Percentiles rank a stretch among this genome's conserved stretches.
phyloP scores from a whole-genome alignment of 2,113 vertebrate genomes.

The Phaethon lepturus region DNA sequence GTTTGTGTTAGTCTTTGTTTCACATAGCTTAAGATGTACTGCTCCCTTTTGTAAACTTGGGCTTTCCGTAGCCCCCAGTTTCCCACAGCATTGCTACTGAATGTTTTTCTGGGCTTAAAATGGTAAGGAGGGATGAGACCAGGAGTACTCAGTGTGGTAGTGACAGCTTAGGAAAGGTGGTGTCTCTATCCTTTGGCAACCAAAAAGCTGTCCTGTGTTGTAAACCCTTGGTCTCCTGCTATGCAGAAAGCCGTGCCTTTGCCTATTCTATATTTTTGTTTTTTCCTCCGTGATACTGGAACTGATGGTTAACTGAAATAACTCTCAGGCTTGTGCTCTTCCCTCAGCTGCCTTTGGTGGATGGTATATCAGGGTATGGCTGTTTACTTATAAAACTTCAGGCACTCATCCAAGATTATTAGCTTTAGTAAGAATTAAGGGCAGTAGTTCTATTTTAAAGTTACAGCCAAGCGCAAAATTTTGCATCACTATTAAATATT shows the following conservation, averaged over 20 bases:
- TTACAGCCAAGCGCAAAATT: not conserved
- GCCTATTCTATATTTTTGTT: not conserved
- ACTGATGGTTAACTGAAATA: not conserved
- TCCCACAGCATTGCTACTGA: not conserved
- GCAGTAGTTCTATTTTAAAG: not conserved
- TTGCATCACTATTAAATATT: conserved; percentile 4
- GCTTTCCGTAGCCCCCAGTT: not conserved
- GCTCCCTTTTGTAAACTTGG: not conserved
- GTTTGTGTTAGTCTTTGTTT: not conserved
- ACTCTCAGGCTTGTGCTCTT: not conserved
- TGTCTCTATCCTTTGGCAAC: not conserved
- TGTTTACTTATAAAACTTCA: not conserved
- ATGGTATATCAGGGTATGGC: not conserved
- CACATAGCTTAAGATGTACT: not conserved
- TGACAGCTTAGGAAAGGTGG: not conserved
- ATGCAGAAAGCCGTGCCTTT: not conserved
- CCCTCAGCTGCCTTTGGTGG: not conserved
- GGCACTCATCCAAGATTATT: not conserved
- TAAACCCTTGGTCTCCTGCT: not conserved
- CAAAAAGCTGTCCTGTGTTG: not conserved
- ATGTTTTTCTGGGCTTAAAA: not conserved
- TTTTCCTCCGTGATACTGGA: not conserved
- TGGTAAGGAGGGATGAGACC: not conserved
- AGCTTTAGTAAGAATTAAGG: not conserved
- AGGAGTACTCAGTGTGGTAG: not conserved